These are phyloP conservation scores for Endomychus coccineus DNA, from an alignment of 2,888 invertebrate genomes.

Conservation along the genomic window DNA sequence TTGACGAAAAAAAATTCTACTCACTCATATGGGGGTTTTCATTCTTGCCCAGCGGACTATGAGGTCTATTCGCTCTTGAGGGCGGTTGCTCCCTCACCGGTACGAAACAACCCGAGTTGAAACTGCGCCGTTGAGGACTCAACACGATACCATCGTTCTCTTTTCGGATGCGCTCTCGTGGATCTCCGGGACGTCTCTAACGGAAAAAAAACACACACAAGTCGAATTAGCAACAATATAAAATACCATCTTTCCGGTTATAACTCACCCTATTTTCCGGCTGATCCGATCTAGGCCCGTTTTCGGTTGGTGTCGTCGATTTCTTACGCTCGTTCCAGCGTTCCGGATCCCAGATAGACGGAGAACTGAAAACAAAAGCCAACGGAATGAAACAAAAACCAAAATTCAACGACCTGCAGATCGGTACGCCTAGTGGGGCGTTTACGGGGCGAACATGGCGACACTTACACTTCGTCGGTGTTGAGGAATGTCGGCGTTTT, in stretches of 20 bases:
- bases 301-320: constrained; percentile 57
- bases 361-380: constrained; percentile 38
- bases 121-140: constrained; percentile 78
- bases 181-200: constrained; percentile 52
- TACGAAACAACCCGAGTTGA: constrained; percentile 81
- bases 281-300: constrained; percentile 50
- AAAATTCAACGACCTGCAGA: background rate
- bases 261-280: constrained; percentile 49
- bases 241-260: too few species aligned
- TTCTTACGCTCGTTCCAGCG: constrained; percentile 41
- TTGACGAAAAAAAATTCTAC: too few species aligned
- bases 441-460: too few species aligned
- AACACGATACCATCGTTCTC: constrained; percentile 78
- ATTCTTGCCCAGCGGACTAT: constrained; percentile 27
- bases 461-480: constrained; percentile 49
- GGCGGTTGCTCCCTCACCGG: constrained; percentile 41
- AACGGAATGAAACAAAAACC: too few species aligned
- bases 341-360: constrained; percentile 48
- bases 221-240: too few species aligned
- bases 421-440: background rate
- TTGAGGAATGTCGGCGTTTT: constrained; percentile 64
- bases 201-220: too few species aligned
- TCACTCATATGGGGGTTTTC: background rate
- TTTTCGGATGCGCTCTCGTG: constrained; percentile 70
- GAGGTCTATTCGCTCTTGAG: constrained; percentile 27